These are phyloP conservation scores for Seriola aureovittata DNA, from an alignment of 2,113 vertebrate species.

Conservation along the genomic window DNA sequence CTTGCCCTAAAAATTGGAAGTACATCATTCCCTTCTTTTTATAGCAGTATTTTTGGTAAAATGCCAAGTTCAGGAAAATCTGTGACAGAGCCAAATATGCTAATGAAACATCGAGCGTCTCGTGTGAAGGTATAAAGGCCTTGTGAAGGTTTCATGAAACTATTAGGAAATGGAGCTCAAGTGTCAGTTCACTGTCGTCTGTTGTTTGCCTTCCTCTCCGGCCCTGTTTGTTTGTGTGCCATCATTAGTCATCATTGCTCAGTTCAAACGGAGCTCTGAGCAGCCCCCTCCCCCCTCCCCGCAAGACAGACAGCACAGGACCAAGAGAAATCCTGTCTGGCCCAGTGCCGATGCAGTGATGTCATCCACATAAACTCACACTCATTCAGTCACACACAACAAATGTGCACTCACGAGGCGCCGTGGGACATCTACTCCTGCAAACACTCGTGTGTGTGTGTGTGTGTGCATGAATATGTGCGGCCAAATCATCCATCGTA, in stretches of 20 bases:
- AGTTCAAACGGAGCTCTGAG: slow-evolving; percentile 60
- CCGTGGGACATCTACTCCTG: slow-evolving; percentile 47
- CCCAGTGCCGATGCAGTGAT: slow-evolving; percentile 66
- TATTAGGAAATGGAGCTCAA: slow-evolving; percentile 28
- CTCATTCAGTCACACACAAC: slow-evolving; percentile 33
- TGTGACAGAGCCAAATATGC: not conserved
- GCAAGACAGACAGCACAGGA: slow-evolving; percentile 50
- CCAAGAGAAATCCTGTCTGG: slow-evolving; percentile 71
- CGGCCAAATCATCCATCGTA: slow-evolving; percentile 38
- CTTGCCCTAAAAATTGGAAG: not conserved
- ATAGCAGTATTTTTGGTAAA: not conserved
- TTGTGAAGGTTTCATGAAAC: slow-evolving; percentile 14
- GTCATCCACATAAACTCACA: slow-evolving; percentile 63
- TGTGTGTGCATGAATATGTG: slow-evolving; percentile 43
- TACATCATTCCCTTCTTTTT: not conserved
- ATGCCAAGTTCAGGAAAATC: not conserved
- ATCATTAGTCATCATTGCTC: slow-evolving; percentile 69
- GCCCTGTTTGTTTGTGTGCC: slow-evolving; percentile 60
- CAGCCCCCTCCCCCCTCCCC: not conserved
- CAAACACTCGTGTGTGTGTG: slow-evolving; percentile 17
- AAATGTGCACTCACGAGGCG: slow-evolving; percentile 51
- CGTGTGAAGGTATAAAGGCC: slow-evolving; percentile 7
- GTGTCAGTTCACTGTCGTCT: slow-evolving; percentile 46
- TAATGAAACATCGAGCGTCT: slow-evolving; percentile 3
- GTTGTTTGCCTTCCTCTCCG: slow-evolving; percentile 45